These are phyloP conservation scores for Nothobranchius furzeri DNA, from an alignment of 2,113 vertebrate genomes.

Conservation along the genomic window DNA sequence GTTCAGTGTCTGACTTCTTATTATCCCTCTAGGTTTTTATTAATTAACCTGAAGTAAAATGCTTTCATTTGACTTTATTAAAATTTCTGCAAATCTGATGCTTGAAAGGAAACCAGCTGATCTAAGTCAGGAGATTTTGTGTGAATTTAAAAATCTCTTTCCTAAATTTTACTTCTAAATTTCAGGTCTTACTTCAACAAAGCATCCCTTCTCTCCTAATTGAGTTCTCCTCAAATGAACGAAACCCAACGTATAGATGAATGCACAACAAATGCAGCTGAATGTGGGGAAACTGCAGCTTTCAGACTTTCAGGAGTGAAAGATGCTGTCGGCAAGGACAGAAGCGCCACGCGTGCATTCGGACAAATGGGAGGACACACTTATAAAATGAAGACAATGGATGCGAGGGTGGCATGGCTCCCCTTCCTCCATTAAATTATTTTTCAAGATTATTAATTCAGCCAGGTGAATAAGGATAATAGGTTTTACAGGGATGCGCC, in stretches of 20 bases:
- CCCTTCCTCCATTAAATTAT: slow-evolving; percentile 12
- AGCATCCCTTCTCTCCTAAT: not conserved
- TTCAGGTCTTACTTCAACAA: not conserved
- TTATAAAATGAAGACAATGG: slow-evolving; percentile 13
- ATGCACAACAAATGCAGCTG: not conserved
- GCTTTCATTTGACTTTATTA: not conserved
- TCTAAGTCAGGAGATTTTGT: not conserved
- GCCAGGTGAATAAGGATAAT: slow-evolving; percentile 1
- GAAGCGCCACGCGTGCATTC: not conserved
- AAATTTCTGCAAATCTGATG: too few relatives aligned
- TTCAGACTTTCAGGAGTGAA: not conserved
- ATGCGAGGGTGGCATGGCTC: slow-evolving; percentile 5
- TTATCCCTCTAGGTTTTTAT: not conserved
- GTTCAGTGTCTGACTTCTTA: not conserved
- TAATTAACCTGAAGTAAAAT: not conserved
- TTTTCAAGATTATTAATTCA: slow-evolving; percentile 5
- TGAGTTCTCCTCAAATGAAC: not conserved
- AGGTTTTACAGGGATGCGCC: not conserved
- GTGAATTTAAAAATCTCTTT: not conserved
- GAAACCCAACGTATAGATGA: slow-evolving; percentile 1
- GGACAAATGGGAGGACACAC: slow-evolving; percentile 3
- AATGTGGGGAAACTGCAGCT: not conserved
- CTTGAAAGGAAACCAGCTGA: too few relatives aligned
- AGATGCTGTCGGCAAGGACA: slow-evolving; percentile 3
- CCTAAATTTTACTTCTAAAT: not conserved